Conservation (phyloP, 2,888 invertebrate genomes). For the Macaria liturata region DNA sequence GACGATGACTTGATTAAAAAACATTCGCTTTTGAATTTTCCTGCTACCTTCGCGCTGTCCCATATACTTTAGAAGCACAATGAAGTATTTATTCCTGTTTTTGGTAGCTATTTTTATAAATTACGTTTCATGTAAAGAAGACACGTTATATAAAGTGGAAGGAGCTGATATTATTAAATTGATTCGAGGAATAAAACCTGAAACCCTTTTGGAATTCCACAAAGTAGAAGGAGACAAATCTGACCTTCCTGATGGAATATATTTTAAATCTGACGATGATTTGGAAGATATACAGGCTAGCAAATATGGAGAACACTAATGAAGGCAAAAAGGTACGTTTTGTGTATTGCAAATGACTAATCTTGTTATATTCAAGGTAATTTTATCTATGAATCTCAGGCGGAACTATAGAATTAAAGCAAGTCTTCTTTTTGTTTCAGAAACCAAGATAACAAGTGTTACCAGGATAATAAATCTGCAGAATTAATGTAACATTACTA, state of each 20-base stretch:
- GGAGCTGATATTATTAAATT: conserved; percentile 46
- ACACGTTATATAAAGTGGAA: conserved; percentile 39
- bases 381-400: too few relatives aligned
- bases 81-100: conserved; percentile 11
- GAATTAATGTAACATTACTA: too few relatives aligned
- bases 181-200: conserved; percentile 41
- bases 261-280: conserved; percentile 50
- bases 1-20: conserved; percentile 30
- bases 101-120: conserved; percentile 29
- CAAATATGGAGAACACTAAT: neutral
- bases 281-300: conserved; percentile 12
- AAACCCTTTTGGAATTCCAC: conserved; percentile 31
- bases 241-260: conserved; percentile 51
- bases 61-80: conserved; percentile 2
- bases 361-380: too few relatives aligned
- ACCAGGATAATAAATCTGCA: too few relatives aligned
- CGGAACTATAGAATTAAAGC: too few relatives aligned
- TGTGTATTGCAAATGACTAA: too few relatives aligned
- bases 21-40: conserved; percentile 41
- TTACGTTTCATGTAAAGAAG: conserved; percentile 38
- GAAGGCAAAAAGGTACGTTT: too few relatives aligned
- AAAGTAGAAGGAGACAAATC: conserved; percentile 41
- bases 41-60: conserved; percentile 1
- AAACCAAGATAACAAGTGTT: too few relatives aligned
- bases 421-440: too few relatives aligned